phyloP scores from a whole-genome alignment of 2,888 invertebrate genomes.

The Pseudanteris insignis region DNA sequence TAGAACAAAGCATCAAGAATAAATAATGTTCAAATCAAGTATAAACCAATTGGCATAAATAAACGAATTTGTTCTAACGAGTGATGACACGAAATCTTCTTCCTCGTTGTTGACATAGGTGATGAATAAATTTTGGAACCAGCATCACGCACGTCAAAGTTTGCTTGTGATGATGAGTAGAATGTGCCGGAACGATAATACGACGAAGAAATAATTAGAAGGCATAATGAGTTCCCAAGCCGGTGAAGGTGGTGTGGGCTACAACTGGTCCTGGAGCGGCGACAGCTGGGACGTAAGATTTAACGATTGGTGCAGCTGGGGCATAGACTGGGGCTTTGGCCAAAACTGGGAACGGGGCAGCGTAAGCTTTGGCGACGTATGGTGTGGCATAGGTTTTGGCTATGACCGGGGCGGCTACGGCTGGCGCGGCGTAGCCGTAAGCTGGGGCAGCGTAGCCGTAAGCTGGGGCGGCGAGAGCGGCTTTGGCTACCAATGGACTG shows the following conservation, averaged over 20 bases:
- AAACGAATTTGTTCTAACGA: too few relatives aligned
- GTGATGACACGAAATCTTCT: too few relatives aligned
- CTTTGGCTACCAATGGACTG: slow-evolving; percentile 50
- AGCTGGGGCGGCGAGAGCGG: slow-evolving; percentile 47
- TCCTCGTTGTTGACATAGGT: too few relatives aligned
- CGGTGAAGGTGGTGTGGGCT: slow-evolving; percentile 68
- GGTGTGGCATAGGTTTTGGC: slow-evolving; percentile 25
- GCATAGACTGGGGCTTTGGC: too few relatives aligned
- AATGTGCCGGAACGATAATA: too few relatives aligned
- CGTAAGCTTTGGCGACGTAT: slow-evolving; percentile 8
- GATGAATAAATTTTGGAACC: too few relatives aligned
- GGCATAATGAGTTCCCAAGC: slow-evolving; percentile 71
- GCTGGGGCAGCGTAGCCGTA: slow-evolving; percentile 51
- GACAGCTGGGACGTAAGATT: slow-evolving; percentile 33
- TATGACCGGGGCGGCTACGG: slow-evolving; percentile 32
- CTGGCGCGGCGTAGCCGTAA: slow-evolving; percentile 26
- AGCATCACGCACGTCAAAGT: too few relatives aligned
- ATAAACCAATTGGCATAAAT: too few relatives aligned
- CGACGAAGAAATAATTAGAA: too few relatives aligned
- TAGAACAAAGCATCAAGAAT: too few relatives aligned
- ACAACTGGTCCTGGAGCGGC: slow-evolving; percentile 45
- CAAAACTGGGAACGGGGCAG: slow-evolving; percentile 20
- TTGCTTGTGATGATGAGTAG: too few relatives aligned
- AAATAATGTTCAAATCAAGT: too few relatives aligned
- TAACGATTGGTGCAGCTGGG: slow-evolving; percentile 33